Evolutionary conservation across 2,113 vertebrate species (phyloP).

Genomic region (Chroicocephalus ridibundus): DNA sequence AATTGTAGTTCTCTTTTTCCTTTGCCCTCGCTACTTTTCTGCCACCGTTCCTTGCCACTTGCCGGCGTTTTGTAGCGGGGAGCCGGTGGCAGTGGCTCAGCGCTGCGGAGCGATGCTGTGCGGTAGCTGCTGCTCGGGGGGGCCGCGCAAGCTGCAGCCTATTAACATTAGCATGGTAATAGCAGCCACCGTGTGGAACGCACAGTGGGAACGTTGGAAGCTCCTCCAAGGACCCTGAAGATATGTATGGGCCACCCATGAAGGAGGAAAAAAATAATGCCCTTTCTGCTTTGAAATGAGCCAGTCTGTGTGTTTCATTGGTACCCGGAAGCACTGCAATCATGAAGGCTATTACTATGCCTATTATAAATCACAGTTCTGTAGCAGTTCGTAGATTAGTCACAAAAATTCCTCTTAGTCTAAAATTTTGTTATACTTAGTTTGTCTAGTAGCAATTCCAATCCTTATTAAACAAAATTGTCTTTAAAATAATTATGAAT

Average conservation of each 20-base stretch:
- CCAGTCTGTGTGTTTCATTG: background rate
- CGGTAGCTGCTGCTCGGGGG: background rate
- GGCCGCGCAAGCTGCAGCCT: background rate
- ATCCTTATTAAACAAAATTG: background rate
- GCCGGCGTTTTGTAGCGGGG: background rate
- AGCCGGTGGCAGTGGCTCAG: background rate
- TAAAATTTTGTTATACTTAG: background rate
- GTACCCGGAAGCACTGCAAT: slow-evolving; percentile 24
- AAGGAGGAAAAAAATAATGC: background rate
- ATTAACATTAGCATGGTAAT: background rate
- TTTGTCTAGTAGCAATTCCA: background rate
- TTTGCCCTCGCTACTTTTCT: background rate
- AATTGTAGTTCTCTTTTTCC: background rate
- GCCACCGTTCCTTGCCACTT: background rate
- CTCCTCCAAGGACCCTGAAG: slow-evolving; percentile 5
- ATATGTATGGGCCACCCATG: slow-evolving; percentile 17
- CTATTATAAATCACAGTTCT: slow-evolving; percentile 56
- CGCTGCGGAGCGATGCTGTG: background rate
- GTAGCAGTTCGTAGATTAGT: slow-evolving; percentile 18
- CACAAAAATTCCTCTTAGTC: slow-evolving; percentile 21
- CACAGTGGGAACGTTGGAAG: background rate
- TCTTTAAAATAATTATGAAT: slow-evolving; percentile 15
- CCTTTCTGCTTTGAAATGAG: slow-evolving; percentile 25
- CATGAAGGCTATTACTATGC: slow-evolving; percentile 47
- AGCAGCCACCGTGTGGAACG: background rate